Evolutionary conservation across 2,113 vertebrate genomes (phyloP).

Genomic region (Cheirogaleus medius): DNA sequence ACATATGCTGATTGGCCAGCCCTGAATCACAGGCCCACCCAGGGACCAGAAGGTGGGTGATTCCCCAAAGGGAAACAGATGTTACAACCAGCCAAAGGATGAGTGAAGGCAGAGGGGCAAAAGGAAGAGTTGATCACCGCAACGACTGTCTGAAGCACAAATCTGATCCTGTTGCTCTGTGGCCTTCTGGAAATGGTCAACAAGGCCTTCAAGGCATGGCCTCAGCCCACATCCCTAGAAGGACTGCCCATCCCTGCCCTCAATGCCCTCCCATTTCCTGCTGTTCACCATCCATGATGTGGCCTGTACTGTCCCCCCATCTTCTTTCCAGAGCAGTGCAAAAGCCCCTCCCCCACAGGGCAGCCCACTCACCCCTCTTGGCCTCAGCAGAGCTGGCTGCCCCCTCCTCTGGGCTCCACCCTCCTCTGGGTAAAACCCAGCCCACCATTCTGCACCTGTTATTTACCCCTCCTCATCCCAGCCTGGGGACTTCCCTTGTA

Average conservation of each 20-base stretch:
- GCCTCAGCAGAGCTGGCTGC: background rate
- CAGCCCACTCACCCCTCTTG: background rate
- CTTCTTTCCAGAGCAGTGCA: background rate
- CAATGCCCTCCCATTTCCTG: background rate
- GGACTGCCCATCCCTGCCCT: background rate
- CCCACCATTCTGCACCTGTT: background rate
- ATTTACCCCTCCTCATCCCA: background rate
- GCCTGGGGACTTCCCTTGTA: background rate
- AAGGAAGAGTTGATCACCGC: background rate
- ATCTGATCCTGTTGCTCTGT: background rate
- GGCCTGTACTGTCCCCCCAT: background rate
- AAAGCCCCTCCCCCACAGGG: fast-evolving
- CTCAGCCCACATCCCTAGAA: background rate
- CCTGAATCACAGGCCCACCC: background rate
- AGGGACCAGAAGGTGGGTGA: background rate
- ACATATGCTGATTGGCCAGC: background rate
- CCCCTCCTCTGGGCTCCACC: background rate
- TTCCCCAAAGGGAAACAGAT: background rate
- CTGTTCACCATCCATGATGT: background rate
- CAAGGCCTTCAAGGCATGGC: background rate
- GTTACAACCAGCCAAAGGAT: background rate
- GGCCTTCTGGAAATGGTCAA: background rate
- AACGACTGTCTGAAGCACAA: background rate
- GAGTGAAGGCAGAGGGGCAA: background rate
- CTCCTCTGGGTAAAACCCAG: background rate